These are phyloP conservation scores for Exocentrus adspersus DNA, from an alignment of 2,888 invertebrate genomes.

Conservation along the genomic window DNA sequence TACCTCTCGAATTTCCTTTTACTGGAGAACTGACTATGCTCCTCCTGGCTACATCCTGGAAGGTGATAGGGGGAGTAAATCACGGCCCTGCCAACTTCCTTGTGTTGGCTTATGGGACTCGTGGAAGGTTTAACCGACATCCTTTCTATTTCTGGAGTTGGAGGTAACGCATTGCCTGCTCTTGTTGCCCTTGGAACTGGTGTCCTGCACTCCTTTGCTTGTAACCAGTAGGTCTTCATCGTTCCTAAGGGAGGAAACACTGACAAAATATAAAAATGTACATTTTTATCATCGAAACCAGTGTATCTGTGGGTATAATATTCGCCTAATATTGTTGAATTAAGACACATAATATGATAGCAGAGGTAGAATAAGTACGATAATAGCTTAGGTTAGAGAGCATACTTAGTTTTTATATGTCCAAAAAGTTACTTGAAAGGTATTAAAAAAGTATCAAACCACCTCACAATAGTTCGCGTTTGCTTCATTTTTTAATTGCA, in stretches of 20 bases:
- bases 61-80: slow-evolving; percentile 87
- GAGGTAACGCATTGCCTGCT: neutral
- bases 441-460: no score
- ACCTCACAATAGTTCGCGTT: no score
- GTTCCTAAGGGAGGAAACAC: slow-evolving; percentile 65
- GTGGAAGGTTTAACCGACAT: slow-evolving; percentile 22
- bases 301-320: no score
- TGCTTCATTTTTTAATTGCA: no score
- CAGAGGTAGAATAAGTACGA: no score
- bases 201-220: slow-evolving; percentile 75
- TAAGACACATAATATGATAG: no score
- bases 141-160: slow-evolving; percentile 22
- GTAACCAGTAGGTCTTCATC: slow-evolving; percentile 92
- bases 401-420: no score
- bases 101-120: neutral
- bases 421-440: no score
- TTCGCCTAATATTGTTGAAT: no score
- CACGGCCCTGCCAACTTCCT: slow-evolving; percentile 63
- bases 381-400: no score
- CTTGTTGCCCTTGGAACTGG: slow-evolving; percentile 60
- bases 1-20: slow-evolving; percentile 63
- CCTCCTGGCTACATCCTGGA: slow-evolving; percentile 82
- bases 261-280: slow-evolving; percentile 12
- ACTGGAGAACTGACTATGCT: slow-evolving; percentile 83
- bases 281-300: no score